Conservation (phyloP, 37 sponge, comb jelly and placozoan genomes). For the Eunapius fragilis region DNA sequence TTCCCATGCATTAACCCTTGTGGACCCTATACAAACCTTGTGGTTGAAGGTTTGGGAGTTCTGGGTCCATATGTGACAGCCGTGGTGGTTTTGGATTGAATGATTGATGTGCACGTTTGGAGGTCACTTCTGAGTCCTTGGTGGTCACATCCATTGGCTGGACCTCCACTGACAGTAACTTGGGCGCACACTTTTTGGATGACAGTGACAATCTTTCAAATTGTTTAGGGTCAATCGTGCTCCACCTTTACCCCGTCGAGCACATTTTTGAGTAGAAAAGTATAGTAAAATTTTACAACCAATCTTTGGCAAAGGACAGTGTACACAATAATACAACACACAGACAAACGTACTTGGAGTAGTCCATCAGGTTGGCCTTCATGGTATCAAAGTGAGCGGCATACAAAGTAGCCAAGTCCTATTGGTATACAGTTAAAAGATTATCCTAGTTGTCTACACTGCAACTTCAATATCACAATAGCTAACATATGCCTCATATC, state of each 20-base stretch:
- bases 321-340: too few species aligned
- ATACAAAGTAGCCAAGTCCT: slow-evolving; percentile 41
- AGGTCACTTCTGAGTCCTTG: neutral
- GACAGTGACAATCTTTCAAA: neutral
- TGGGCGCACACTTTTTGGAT: neutral
- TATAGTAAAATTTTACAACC: neutral
- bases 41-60: neutral
- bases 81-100: neutral
- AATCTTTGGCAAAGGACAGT: too few species aligned
- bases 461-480: too few species aligned
- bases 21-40: neutral
- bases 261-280: neutral
- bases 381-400: slow-evolving; percentile 25
- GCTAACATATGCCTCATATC: too few species aligned
- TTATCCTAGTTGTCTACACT: neutral
- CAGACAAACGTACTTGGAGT: slow-evolving; percentile 35
- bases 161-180: neutral
- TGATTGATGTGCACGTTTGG: neutral
- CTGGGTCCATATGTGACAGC: neutral
- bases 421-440: neutral
- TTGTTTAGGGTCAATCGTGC: neutral
- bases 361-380: slow-evolving; percentile 2
- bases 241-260: neutral
- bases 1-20: too few species aligned
- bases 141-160: neutral